phyloP scores from a whole-genome alignment of 2,113 vertebrate genomes.

The Bungarus multicinctus region DNA sequence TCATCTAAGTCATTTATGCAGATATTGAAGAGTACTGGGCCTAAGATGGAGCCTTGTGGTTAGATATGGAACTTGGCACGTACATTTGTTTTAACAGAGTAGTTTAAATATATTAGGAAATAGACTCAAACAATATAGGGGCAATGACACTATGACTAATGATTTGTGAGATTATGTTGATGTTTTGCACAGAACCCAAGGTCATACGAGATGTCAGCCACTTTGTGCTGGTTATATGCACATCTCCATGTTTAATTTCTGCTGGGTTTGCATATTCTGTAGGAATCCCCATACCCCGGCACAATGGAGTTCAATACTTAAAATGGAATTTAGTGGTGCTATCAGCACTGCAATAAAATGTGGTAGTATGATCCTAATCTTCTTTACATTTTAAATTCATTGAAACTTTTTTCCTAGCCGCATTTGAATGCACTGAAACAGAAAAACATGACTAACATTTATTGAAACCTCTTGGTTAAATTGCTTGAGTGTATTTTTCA shows the following conservation, averaged over 20 bases:
- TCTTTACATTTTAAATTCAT: not conserved
- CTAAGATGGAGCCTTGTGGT: not conserved
- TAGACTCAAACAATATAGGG: not conserved
- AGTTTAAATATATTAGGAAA: not conserved
- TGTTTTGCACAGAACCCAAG: not conserved
- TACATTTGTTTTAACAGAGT: not conserved
- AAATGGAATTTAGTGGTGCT: not conserved
- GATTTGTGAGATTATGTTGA: not conserved
- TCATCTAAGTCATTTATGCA: not conserved
- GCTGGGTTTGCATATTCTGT: not conserved
- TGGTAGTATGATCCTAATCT: not conserved
- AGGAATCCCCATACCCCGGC: not conserved
- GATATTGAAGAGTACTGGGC: not conserved
- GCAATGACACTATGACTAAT: not conserved
- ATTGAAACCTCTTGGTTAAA: not conserved
- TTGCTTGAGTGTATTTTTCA: not conserved
- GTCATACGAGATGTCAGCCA: not conserved
- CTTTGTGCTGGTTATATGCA: not conserved
- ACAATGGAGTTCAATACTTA: not conserved
- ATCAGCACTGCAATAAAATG: not conserved
- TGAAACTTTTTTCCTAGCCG: not conserved
- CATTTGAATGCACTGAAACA: not conserved
- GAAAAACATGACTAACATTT: not conserved
- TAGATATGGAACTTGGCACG: not conserved
- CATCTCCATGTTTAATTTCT: not conserved